Percentiles rank a stretch among this genome's conserved stretches.
Evolutionary conservation across 2,797 vertebrate species (phyloP).

Genomic region (Sebastes nivosus): DNA sequence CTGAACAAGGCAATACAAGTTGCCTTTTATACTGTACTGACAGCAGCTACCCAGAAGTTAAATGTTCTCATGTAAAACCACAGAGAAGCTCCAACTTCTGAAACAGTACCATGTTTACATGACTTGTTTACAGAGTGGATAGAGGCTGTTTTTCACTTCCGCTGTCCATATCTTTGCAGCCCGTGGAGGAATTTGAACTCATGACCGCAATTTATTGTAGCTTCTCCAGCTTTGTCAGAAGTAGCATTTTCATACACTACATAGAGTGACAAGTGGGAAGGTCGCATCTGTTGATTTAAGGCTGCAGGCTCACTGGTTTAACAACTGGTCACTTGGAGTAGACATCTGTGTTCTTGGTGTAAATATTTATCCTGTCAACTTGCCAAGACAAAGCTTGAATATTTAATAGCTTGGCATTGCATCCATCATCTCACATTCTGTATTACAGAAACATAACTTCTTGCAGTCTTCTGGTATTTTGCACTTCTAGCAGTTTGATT

Average conservation of each 20-base stretch:
- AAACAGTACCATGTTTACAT: constrained; percentile 16
- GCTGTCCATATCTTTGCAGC: background rate
- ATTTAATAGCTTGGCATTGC: background rate
- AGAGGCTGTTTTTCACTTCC: constrained; percentile 12
- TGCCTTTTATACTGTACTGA: background rate
- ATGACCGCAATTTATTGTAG: background rate
- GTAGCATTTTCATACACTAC: background rate
- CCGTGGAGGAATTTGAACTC: constrained; percentile 17
- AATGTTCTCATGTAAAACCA: background rate
- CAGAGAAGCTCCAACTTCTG: background rate
- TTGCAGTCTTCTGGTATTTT: background rate
- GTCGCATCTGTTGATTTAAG: background rate
- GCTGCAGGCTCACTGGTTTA: background rate
- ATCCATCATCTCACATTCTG: constrained; percentile 3
- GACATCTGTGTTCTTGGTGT: background rate
- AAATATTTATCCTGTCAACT: background rate
- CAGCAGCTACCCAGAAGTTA: constrained; percentile 4
- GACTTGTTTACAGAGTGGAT: constrained; percentile 28
- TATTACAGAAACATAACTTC: constrained; percentile 10
- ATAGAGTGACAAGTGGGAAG: background rate
- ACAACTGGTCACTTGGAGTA: background rate
- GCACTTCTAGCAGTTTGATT: background rate
- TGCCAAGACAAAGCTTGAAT: background rate
- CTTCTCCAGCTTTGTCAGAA: background rate
- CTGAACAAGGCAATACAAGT: background rate